Percentiles rank a stretch among this genome's conserved stretches.
phyloP scores from a whole-genome alignment of 2,888 invertebrate genomes.

The Hydraecia micacea region DNA sequence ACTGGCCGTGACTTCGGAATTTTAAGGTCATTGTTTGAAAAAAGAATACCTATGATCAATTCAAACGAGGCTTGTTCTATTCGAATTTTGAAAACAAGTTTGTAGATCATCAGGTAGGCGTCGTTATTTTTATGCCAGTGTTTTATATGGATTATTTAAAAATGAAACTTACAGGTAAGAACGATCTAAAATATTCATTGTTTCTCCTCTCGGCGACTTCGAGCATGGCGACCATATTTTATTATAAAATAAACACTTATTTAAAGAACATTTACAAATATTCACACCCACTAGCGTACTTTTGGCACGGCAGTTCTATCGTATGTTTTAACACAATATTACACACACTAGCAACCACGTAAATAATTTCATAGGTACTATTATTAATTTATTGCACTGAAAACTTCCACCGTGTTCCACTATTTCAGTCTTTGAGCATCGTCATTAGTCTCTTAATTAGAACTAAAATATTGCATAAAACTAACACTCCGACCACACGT shows the following conservation, averaged over 20 bases:
- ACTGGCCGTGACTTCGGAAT: slow-evolving; percentile 50
- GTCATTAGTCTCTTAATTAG: slow-evolving; percentile 39
- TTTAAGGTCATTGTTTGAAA: slow-evolving; percentile 41
- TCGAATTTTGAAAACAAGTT: neutral
- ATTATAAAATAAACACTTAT: slow-evolving; percentile 73
- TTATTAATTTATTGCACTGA: slow-evolving; percentile 59
- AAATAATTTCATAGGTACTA: slow-evolving; percentile 42
- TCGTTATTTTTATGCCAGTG: neutral
- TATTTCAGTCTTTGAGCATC: slow-evolving; percentile 55
- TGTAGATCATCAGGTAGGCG: neutral
- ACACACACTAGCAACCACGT: slow-evolving; percentile 44
- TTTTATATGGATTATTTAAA: neutral
- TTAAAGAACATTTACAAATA: slow-evolving; percentile 76
- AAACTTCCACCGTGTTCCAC: slow-evolving; percentile 40
- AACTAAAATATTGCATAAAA: slow-evolving; percentile 47
- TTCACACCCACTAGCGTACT: slow-evolving; percentile 74
- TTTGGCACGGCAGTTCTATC: slow-evolving; percentile 72
- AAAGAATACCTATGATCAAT: slow-evolving; percentile 23
- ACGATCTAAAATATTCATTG: slow-evolving; percentile 85
- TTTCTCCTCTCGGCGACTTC: slow-evolving; percentile 80
- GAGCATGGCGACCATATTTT: slow-evolving; percentile 81
- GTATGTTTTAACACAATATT: slow-evolving; percentile 66
- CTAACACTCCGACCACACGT: slow-evolving; percentile 54
- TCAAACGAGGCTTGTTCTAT: slow-evolving; percentile 1
- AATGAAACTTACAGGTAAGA: slow-evolving; percentile 85